Conservation (phyloP, 2,888 invertebrate genomes). For the Chalcosyrphus nemorum region DNA sequence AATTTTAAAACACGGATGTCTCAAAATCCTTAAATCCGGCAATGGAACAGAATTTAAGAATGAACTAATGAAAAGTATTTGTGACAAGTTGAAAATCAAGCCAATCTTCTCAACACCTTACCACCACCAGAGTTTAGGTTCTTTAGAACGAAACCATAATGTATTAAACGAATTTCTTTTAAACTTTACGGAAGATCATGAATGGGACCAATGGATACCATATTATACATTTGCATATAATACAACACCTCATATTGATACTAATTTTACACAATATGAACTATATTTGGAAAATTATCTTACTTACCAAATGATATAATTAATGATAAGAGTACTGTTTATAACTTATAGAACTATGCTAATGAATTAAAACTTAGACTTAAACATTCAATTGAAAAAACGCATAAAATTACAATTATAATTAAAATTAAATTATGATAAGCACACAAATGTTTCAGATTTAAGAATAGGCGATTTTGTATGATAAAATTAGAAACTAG, state of each 20-base stretch:
- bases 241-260: no score
- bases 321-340: no score
- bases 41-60: conserved; percentile 43
- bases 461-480: no score
- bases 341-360: neutral
- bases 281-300: neutral
- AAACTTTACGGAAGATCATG: neutral
- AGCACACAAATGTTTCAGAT: neutral
- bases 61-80: conserved; percentile 30
- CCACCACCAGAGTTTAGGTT: neutral
- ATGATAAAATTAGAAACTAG: no score
- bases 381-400: neutral
- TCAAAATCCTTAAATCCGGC: conserved; percentile 46
- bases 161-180: conserved; percentile 7
- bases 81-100: conserved; percentile 16
- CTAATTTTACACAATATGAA: no score
- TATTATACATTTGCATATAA: conserved; percentile 14
- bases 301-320: neutral
- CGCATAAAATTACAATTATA: no score
- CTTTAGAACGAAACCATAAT: conserved; percentile 1
- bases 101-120: neutral
- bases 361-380: conserved; percentile 22
- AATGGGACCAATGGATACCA: neutral
- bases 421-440: neutral
- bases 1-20: neutral